Base-by-base conservation (phyloP, 1,140 invertebrate species). In the Drosophila orosa region DNA sequence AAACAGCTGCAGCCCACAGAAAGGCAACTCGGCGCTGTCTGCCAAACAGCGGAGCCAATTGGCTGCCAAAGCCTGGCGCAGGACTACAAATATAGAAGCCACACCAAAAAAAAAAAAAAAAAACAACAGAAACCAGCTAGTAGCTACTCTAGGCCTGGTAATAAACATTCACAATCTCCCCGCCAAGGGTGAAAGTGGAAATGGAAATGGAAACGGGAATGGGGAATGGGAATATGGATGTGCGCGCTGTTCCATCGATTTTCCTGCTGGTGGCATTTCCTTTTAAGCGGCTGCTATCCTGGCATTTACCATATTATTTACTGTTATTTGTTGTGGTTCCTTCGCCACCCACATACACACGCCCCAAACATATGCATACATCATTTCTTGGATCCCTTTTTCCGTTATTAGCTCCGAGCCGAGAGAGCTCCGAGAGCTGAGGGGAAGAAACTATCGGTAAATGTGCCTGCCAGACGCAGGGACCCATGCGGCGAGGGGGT, bases 241-340 rank as follows among this genome's bases (percentile, higher is more conserved):
- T 69, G 82, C 78, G 68, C 65, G 65, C 50, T 76, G 78, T 78
- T 78, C 60, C 71, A 85, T 85, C 67, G 81, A 85, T 85, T 85
- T 86, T 85, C 74, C 58, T 68, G 10, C 52, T 57, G 25, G 1
- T 62, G 35, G 47, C 72, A 76, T 76, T 75, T 75, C 33, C 66
- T 58, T 71, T 58, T 58, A 22, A 72, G 48, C 68, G 67, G 72
- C 73, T 77, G 40, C 73, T 77, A 77, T 80, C 77, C 61, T 63
- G 55, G 55, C 81, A 69, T 57, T 82, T 78, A 62, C 81, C 68
- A 81, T 63, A 77, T 74, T 84, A 85, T 85, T 86, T 86, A 74
- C 78, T 85, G 62, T 73, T 80, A 80, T 76, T 80, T 84, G 66
- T 76, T 84, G 72, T 85, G 80, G 76, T 58, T 78, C 44, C 52